Evolutionary conservation across 2,797 vertebrate species (phyloP).

Genomic region (Channallabes apus): DNA sequence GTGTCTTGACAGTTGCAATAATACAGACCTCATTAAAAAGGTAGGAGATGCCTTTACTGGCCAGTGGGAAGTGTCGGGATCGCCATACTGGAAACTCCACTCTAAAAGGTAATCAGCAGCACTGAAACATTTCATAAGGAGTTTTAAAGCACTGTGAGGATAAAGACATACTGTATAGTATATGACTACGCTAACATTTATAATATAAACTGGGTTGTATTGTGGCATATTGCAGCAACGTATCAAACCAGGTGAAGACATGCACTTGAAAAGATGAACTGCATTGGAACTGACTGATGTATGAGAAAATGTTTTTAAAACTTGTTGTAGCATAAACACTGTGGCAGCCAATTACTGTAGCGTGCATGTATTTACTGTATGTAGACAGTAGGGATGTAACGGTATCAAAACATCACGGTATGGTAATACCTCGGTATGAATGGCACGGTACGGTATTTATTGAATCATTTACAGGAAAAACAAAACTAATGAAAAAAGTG

Average conservation of each 20-base stretch:
- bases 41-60: conserved; percentile 44
- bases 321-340: neutral
- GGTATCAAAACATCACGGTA: too few relatives aligned
- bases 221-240: neutral
- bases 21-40: conserved; percentile 61
- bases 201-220: neutral
- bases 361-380: neutral
- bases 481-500: too few relatives aligned
- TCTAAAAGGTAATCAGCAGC: conserved; percentile 41
- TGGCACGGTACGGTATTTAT: too few relatives aligned
- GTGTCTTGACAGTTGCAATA: conserved; percentile 54
- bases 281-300: neutral
- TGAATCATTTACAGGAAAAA: too few relatives aligned
- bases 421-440: too few relatives aligned
- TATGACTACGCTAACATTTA: neutral
- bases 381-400: too few relatives aligned
- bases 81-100: conserved; percentile 8
- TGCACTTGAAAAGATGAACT: neutral
- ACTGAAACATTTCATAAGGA: conserved; percentile 13
- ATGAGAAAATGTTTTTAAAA: neutral
- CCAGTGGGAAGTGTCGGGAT: conserved; percentile 51
- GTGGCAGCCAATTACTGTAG: neutral
- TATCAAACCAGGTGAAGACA: neutral
- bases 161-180: too few relatives aligned
- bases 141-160: neutral